These are phyloP conservation scores for Scomber scombrus DNA, from an alignment of 2,113 vertebrate species.

Conservation along the genomic window DNA sequence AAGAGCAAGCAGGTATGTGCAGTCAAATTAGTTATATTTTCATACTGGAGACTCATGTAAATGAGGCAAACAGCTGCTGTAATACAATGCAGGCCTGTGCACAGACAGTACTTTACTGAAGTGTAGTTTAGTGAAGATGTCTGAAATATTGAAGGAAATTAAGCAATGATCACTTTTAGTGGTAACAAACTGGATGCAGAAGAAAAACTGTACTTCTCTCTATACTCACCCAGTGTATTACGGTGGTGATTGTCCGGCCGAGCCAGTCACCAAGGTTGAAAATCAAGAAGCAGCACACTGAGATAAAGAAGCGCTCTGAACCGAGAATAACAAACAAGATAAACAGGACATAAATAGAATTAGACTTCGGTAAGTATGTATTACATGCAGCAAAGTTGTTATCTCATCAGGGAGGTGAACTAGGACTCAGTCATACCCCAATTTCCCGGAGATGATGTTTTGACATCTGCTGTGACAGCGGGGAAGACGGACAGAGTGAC, in stretches of 20 bases:
- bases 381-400: neutral
- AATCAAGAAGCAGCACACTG: slow-evolving; percentile 89
- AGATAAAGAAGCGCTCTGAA: slow-evolving; percentile 87
- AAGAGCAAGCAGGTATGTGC: too few species aligned
- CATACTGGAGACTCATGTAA: too few species aligned
- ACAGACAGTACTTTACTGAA: too few species aligned
- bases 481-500: slow-evolving; percentile 92
- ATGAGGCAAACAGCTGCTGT: too few species aligned
- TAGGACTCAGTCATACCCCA: slow-evolving; percentile 81
- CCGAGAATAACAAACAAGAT: neutral
- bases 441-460: slow-evolving; percentile 66
- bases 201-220: too few species aligned
- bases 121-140: too few species aligned
- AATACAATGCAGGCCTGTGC: too few species aligned
- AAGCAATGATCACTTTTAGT: neutral
- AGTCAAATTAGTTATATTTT: too few species aligned
- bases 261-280: slow-evolving; percentile 90
- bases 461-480: slow-evolving; percentile 88
- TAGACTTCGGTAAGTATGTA: neutral
- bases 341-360: neutral
- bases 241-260: slow-evolving; percentile 86
- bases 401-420: neutral
- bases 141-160: too few species aligned
- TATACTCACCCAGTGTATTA: slow-evolving; percentile 85
- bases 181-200: neutral